Evolutionary conservation across 2,888 invertebrate genomes (phyloP).

Genomic region (Caenorhabditis uteleia): DNA sequence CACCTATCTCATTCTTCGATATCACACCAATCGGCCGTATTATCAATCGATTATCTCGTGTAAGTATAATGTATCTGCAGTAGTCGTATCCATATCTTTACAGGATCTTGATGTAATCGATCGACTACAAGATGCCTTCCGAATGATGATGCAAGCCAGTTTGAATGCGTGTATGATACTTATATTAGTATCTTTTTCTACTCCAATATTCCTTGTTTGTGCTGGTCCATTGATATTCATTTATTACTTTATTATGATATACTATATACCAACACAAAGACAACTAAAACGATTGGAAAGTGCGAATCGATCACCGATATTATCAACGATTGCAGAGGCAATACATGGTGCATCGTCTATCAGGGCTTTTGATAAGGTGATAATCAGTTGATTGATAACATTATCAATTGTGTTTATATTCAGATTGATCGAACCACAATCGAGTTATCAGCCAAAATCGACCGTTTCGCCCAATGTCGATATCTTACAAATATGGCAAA

Average conservation of each 20-base stretch:
- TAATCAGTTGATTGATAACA: not conserved
- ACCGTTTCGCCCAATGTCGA: constrained; percentile 43
- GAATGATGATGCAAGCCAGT: constrained; percentile 42
- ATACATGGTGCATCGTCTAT: constrained; percentile 75
- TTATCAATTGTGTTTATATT: not conserved
- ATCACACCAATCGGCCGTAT: constrained; percentile 70
- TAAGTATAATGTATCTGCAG: too few relatives aligned
- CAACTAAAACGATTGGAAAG: constrained; percentile 92
- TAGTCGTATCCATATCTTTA: constrained; percentile 2
- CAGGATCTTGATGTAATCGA: constrained; percentile 64
- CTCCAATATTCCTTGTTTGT: constrained; percentile 53
- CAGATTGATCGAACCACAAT: constrained; percentile 46
- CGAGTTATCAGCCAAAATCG: constrained; percentile 20
- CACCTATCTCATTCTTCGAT: constrained; percentile 70
- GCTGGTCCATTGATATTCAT: constrained; percentile 47
- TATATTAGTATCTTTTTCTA: constrained; percentile 43
- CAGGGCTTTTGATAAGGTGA: constrained; percentile 58
- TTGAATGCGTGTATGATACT: constrained; percentile 43
- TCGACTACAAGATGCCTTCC: constrained; percentile 47
- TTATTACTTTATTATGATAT: constrained; percentile 70
- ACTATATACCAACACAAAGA: constrained; percentile 90
- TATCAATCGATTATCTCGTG: constrained; percentile 53
- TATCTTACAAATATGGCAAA: constrained; percentile 55
- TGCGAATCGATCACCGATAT: constrained; percentile 90
- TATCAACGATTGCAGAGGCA: constrained; percentile 93